phyloP scores from a whole-genome alignment of 2,797 vertebrate genomes.

The Silurus lanzhouensis region DNA sequence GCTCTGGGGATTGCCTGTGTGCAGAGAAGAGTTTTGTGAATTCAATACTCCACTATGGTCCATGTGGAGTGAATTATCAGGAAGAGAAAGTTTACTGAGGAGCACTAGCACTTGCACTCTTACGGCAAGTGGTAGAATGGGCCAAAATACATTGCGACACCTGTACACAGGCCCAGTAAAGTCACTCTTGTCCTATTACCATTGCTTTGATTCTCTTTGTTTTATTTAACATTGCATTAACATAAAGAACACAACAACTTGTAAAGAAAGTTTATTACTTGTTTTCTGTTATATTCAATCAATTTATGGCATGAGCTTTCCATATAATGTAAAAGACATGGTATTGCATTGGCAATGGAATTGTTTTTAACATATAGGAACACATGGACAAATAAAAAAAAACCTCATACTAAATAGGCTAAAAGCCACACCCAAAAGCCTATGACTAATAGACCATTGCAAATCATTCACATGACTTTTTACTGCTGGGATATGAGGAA shows the following conservation, averaged over 20 bases:
- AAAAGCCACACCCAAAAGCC: conserved; percentile 52
- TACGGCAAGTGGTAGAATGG: conserved; percentile 26
- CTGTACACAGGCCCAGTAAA: not conserved
- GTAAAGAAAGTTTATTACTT: conserved; percentile 14
- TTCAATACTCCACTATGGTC: conserved; percentile 29
- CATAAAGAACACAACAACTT: not conserved
- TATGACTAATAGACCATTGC: conserved; percentile 38
- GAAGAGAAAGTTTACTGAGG: conserved; percentile 32
- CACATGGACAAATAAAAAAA: conserved; percentile 50
- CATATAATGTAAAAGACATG: conserved; percentile 57
- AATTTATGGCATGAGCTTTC: conserved; percentile 35
- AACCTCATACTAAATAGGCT: conserved; percentile 57
- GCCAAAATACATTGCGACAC: not conserved
- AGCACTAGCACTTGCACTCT: conserved; percentile 52
- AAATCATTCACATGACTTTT: conserved; percentile 38
- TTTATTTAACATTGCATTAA: not conserved
- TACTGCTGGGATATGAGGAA: conserved; percentile 55
- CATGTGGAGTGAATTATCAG: conserved; percentile 65
- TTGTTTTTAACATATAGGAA: conserved; percentile 48
- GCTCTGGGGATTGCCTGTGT: not conserved
- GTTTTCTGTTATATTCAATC: not conserved
- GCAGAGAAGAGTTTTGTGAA: not conserved
- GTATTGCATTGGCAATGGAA: not conserved
- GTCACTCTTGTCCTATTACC: not conserved
- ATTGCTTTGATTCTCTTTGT: not conserved